Conservation (phyloP, 2,888 invertebrate genomes). For the Papilio demoleus region DNA sequence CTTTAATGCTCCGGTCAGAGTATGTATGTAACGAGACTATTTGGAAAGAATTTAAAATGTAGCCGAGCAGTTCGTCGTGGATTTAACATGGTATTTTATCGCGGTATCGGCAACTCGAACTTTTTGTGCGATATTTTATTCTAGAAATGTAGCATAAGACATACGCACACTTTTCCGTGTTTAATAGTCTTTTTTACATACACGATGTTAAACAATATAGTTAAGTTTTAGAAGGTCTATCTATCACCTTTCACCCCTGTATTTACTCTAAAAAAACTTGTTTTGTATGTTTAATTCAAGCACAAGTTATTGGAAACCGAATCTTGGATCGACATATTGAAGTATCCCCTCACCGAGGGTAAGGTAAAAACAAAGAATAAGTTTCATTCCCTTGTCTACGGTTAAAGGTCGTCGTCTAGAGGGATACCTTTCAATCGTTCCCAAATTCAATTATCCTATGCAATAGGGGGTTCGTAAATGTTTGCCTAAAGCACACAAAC, state of each 20-base stretch:
- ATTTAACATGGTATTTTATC: too few species aligned
- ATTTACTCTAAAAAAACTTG: not conserved
- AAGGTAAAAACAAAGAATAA: constrained; percentile 37
- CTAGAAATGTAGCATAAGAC: too few species aligned
- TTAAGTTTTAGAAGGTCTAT: not conserved
- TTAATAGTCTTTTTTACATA: too few species aligned
- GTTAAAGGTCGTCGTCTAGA: constrained; percentile 30
- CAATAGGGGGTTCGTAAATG: constrained; percentile 6
- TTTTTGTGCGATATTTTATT: too few species aligned
- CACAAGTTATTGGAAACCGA: constrained; percentile 22
- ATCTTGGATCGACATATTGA: not conserved
- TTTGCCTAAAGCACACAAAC: constrained; percentile 6
- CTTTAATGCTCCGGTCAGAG: too few species aligned
- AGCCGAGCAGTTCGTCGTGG: too few species aligned
- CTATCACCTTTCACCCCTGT: not conserved
- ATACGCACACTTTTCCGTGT: too few species aligned
- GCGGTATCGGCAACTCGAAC: too few species aligned
- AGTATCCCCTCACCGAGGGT: constrained; percentile 18
- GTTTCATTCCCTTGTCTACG: constrained; percentile 28
- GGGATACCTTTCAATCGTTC: constrained; percentile 25
- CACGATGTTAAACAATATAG: too few species aligned
- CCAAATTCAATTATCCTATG: constrained; percentile 21
- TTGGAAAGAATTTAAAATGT: too few species aligned
- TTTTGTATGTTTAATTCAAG: not conserved
- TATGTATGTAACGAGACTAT: too few species aligned